Conservation (phyloP, 2,113 vertebrate genomes). For the Anarhynchus alexandrinus region DNA sequence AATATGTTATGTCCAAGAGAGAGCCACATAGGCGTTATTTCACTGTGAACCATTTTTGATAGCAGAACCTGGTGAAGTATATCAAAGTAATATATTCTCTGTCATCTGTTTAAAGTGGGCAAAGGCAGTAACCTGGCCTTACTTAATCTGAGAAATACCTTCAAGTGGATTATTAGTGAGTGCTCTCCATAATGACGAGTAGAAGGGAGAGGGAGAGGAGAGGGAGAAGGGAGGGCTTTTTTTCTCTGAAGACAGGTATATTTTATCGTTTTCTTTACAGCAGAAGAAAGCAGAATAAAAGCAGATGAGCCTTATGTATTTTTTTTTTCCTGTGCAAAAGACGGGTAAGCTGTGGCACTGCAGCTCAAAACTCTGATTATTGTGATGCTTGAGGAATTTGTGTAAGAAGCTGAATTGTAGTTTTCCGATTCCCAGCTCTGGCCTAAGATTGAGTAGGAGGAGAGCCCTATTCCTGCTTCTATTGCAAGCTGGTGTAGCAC, state of each 20-base stretch:
- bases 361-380: neutral
- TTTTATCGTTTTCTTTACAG: neutral
- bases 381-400: neutral
- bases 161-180: neutral
- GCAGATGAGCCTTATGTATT: neutral
- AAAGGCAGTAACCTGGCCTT: neutral
- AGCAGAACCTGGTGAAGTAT: neutral
- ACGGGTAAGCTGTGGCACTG: neutral
- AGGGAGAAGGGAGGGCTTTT: neutral
- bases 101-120: neutral
- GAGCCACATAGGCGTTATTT: neutral
- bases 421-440: neutral
- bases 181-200: neutral
- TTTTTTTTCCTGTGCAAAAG: neutral
- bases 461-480: neutral
- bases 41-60: neutral
- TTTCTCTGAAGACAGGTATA: neutral
- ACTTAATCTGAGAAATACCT: neutral
- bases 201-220: neutral
- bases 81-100: neutral
- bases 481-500: neutral
- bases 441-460: neutral
- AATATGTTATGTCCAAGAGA: neutral
- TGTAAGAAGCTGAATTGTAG: neutral
- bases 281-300: neutral